A percentile compares a stretch with the other conserved stretches of the same genome.
Conservation (phyloP, 2,888 invertebrate species). For the Troilus luridus region DNA sequence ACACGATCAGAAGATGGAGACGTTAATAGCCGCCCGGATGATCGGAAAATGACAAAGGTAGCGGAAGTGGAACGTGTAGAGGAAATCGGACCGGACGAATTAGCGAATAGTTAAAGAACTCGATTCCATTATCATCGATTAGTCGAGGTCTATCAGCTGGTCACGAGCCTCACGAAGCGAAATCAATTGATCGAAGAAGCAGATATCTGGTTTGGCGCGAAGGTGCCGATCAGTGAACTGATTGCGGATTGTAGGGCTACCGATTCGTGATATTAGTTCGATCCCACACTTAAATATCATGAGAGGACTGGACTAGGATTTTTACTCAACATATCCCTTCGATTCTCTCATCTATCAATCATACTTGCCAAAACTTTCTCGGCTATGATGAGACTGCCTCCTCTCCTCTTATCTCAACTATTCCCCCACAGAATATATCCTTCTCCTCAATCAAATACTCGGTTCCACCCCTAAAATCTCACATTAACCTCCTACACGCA, state of each 20-base stretch:
- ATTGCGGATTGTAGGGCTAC: too few relatives aligned
- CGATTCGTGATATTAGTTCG: not conserved
- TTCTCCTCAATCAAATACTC: too few relatives aligned
- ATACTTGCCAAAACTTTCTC: too few relatives aligned
- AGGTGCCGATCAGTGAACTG: not conserved
- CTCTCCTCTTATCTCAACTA: too few relatives aligned
- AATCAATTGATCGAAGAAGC: not conserved
- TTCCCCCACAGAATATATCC: too few relatives aligned
- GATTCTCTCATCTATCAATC: too few relatives aligned
- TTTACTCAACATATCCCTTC: too few relatives aligned
- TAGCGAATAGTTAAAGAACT: constrained; percentile 4
- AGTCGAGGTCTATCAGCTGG: not conserved
- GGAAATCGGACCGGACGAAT: constrained; percentile 1
- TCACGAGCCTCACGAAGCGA: not conserved
- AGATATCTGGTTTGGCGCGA: not conserved
- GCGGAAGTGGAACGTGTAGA: not conserved
- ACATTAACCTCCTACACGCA: too few relatives aligned
- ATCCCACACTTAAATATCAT: too few relatives aligned
- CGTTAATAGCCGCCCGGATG: not conserved
- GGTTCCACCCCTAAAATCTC: too few relatives aligned
- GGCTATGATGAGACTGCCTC: too few relatives aligned
- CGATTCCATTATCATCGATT: not conserved
- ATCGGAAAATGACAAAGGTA: not conserved
- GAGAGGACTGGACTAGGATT: too few relatives aligned
- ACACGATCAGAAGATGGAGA: not conserved